A percentile compares a stretch with the other conserved stretches of the same genome.
Evolutionary conservation across 2,113 vertebrate genomes (phyloP).

Genomic region (Psittacara wagleri): DNA sequence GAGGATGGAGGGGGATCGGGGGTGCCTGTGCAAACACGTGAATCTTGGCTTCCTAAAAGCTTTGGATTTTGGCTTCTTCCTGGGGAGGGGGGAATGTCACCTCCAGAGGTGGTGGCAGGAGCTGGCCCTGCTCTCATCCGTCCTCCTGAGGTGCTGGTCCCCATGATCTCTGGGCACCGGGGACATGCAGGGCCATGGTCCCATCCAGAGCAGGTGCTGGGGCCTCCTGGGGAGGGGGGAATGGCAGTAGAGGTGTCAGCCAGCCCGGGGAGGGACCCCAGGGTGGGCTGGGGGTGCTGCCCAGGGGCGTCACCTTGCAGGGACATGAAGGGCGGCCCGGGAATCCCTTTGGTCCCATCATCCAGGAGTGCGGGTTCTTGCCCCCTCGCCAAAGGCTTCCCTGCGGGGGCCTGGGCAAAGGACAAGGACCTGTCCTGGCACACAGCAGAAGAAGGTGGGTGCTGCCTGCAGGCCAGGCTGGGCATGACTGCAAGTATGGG

Average conservation of each 20-base stretch:
- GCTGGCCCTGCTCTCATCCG: fast-evolving
- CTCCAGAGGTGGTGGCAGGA: background rate
- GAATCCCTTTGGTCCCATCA: background rate
- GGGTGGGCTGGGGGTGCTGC: background rate
- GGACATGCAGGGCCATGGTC: background rate
- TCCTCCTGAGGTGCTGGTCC: background rate
- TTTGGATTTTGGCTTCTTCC: background rate
- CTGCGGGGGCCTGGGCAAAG: fast-evolving
- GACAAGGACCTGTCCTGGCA: background rate
- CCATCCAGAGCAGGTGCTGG: fast-evolving
- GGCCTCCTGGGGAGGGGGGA: background rate
- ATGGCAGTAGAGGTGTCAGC: background rate
- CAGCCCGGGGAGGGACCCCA: background rate
- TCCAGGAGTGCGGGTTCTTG: background rate
- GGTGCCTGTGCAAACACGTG: background rate
- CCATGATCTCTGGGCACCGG: background rate
- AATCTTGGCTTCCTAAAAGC: background rate
- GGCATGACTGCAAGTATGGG: background rate
- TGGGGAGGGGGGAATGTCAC: fast-evolving
- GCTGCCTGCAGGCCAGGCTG: background rate
- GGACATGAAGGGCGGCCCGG: background rate
- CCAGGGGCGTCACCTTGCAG: background rate
- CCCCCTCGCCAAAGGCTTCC: background rate
- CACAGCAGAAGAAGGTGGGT: background rate
- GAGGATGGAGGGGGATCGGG: no score